phyloP scores from a whole-genome alignment of 2,888 invertebrate species.

The Drosophila atripex region DNA sequence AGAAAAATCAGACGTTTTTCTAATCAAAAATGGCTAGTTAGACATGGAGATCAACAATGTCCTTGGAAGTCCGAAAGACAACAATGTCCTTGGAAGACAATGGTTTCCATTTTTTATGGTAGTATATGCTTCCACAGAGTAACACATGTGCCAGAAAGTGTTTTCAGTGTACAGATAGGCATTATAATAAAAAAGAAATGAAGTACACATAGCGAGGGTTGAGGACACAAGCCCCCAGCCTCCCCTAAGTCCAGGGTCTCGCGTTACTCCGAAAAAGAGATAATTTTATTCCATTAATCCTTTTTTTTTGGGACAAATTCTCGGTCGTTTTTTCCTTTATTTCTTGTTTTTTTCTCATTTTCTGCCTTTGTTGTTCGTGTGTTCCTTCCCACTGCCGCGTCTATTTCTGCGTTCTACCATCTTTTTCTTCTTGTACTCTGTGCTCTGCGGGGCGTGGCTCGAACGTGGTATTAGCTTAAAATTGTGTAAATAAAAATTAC shows the following conservation, averaged over 20 bases:
- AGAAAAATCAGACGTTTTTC: neutral
- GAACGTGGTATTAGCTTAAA: conserved; percentile 77
- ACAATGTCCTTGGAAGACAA: too few relatives aligned
- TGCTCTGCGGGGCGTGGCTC: conserved; percentile 61
- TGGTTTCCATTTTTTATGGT: too few relatives aligned
- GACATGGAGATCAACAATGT: too few relatives aligned
- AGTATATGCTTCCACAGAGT: neutral
- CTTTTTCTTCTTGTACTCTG: conserved; percentile 36
- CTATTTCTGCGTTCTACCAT: conserved; percentile 18
- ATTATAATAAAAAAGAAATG: conserved; percentile 62
- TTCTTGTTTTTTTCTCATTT: conserved; percentile 37
- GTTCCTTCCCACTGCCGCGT: conserved; percentile 1
- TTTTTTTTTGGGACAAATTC: conserved; percentile 82
- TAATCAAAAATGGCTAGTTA: too few relatives aligned
- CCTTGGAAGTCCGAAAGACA: too few relatives aligned
- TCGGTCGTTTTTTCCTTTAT: conserved; percentile 44
- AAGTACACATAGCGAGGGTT: conserved; percentile 48
- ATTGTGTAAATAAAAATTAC: conserved; percentile 79
- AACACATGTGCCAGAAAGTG: neutral
- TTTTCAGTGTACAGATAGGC: conserved; percentile 49
- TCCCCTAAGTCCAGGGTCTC: conserved; percentile 42
- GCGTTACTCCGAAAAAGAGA: conserved; percentile 77
- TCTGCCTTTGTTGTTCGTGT: conserved; percentile 14
- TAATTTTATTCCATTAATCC: conserved; percentile 83
- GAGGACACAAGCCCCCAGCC: neutral